Conservation (phyloP, 1,140 invertebrate genomes). For the Diuraphis noxia region DNA sequence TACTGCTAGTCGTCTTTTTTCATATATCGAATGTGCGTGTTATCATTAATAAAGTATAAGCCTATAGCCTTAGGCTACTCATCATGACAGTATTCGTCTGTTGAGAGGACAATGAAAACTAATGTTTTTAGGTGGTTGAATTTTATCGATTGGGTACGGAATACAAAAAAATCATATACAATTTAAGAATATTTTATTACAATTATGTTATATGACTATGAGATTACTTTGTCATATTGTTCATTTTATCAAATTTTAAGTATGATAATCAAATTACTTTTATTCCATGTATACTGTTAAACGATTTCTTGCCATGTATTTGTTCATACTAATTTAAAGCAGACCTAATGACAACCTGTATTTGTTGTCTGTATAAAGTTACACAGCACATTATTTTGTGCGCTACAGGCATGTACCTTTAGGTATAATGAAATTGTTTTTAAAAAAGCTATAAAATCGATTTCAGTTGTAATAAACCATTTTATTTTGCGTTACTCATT, state of each 20-base stretch:
- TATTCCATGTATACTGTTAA: neutral
- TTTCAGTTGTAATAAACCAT: neutral
- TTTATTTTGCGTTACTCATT: neutral
- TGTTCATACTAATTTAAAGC: neutral
- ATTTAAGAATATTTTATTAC: neutral
- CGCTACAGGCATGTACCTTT: neutral
- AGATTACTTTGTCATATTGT: too few relatives aligned
- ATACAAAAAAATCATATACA: neutral
- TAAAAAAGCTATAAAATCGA: neutral
- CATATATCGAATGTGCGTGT: neutral
- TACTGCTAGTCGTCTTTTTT: neutral
- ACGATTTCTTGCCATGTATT: neutral
- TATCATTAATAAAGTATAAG: slow-evolving; percentile 28
- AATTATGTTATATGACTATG: too few relatives aligned
- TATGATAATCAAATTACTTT: neutral
- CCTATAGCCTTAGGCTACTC: neutral
- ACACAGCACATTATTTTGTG: neutral
- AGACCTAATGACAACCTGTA: neutral
- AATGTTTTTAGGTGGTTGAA: neutral
- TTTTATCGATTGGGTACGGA: neutral
- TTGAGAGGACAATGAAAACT: neutral
- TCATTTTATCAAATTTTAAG: neutral
- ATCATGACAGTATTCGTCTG: neutral
- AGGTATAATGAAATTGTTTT: neutral
- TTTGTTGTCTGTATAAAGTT: too few relatives aligned